Base-by-base conservation (phyloP, 1,140 invertebrate species). In the Ips nitidus region DNA sequence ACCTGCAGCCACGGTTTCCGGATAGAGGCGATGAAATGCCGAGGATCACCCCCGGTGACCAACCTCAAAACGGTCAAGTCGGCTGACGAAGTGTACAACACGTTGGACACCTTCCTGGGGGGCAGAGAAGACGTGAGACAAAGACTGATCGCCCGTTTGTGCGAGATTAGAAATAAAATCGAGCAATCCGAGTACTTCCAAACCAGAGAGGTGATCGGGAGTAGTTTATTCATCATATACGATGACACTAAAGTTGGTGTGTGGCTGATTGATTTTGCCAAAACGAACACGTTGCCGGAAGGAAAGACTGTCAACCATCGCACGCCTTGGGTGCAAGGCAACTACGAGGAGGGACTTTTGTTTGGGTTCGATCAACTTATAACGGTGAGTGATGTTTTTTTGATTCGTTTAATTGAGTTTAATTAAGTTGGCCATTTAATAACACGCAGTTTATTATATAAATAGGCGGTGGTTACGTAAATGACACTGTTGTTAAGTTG, bases 231-330 rank as follows among this genome's bases (percentile, higher is more conserved):
- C 66, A 92, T 98, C 75, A 92, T 98, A 42, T 95, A 96, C 78
- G 95, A 98, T 80, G 86, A 91, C 68, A 86, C 88, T 61, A 89
- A 90, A 72, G 91, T 94, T 2, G 93, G 93, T 59, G 92, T 92
- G 2, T 98, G 95, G 95, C 84, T 98, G 69, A 98, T 98, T 65
- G 97, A 98, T 79, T 98, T 98, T 83, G 95, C 94, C 8, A 98
- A 98, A 78, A 96, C 94, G 0, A 84, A 89, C 8, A 84, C 85
- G 55, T 81, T 97, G 41, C 92, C 94, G 1, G 83, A 88, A 41
- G 88, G 87, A 7, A 74, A 88, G 7, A 83, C 78, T 58, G 85
- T 97, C 2, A 88, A 88, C 60, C 96, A 98, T 79, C 84, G 92
- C 55, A 82, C 80, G 7, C 80, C 84, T 40, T 98, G 96, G 96